Conservation (phyloP, 2,888 invertebrate genomes). For the Dasypolia templi region DNA sequence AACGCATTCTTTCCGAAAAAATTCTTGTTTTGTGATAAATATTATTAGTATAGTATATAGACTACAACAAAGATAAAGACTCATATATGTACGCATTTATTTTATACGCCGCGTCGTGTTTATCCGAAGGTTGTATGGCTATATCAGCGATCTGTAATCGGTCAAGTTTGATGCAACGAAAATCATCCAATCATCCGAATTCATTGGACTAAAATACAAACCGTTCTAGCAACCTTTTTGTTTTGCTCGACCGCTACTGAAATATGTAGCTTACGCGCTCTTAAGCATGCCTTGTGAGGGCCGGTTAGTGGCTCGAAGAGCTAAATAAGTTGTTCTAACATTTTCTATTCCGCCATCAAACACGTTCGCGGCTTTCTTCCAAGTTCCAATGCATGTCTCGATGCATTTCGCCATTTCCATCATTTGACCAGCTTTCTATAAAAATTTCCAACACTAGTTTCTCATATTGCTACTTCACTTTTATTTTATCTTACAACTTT, state of each 20-base stretch:
- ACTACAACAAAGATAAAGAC: too few relatives aligned
- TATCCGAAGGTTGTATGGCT: constrained; percentile 4
- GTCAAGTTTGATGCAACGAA: constrained; percentile 1
- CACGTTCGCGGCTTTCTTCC: constrained; percentile 40
- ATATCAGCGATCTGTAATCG: neutral
- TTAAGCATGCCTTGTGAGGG: neutral
- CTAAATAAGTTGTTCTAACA: constrained; percentile 35
- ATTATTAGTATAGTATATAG: too few relatives aligned
- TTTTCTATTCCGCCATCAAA: constrained; percentile 38
- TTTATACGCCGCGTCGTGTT: neutral
- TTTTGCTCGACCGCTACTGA: constrained; percentile 2
- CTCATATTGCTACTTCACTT: constrained; percentile 39
- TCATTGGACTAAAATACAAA: neutral
- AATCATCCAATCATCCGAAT: neutral
- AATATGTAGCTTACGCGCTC: constrained; percentile 16
- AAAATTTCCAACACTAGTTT: constrained; percentile 24
- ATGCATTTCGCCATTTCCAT: constrained; percentile 39
- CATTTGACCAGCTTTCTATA: constrained; percentile 53
- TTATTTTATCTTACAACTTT: constrained; percentile 39
- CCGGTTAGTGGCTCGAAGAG: neutral
- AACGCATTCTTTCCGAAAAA: constrained; percentile 30
- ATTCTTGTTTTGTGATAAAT: constrained; percentile 29
- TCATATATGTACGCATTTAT: neutral
- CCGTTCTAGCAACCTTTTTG: neutral
- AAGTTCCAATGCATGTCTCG: constrained; percentile 35